These are phyloP conservation scores for Lasioglossum malachurum DNA, from an alignment of 2,888 invertebrate species.

Conservation along the genomic window DNA sequence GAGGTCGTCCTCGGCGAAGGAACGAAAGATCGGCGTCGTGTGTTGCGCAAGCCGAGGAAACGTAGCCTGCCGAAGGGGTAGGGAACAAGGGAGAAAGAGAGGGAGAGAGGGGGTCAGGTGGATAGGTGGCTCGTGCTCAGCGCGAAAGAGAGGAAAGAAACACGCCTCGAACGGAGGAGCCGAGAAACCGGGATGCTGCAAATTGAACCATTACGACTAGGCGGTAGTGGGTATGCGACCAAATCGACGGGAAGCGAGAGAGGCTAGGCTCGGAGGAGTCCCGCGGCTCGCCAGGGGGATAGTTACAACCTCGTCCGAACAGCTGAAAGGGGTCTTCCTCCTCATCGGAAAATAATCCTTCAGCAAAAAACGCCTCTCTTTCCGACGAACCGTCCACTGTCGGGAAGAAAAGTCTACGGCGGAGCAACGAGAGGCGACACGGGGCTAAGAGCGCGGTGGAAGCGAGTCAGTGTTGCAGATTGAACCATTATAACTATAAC, in stretches of 20 bases:
- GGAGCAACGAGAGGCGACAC: background rate
- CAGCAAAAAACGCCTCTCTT: constrained; percentile 32
- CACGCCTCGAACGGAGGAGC: constrained; percentile 45
- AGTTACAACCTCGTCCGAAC: constrained; percentile 42
- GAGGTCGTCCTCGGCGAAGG: constrained; percentile 59
- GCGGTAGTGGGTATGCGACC: constrained; percentile 52
- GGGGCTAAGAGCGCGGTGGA: background rate
- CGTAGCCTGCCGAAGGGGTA: background rate
- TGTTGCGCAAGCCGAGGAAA: constrained; percentile 40
- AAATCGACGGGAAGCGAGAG: constrained; percentile 51
- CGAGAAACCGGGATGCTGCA: constrained; percentile 68
- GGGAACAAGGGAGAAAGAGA: background rate
- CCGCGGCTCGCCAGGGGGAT: constrained; percentile 12
- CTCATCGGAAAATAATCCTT: constrained; percentile 19
- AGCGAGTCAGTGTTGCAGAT: constrained; percentile 51
- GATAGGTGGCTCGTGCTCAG: constrained; percentile 63
- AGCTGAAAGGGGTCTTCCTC: constrained; percentile 29
- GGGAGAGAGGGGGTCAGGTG: constrained; percentile 8
- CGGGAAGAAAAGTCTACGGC: constrained; percentile 19
- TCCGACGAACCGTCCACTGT: background rate
- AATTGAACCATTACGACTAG: constrained; percentile 76
- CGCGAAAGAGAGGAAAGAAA: constrained; percentile 56
- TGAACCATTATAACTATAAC: constrained; percentile 56
- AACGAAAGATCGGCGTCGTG: constrained; percentile 35
- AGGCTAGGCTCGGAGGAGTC: constrained; percentile 17